Percentiles rank a stretch among this genome's conserved stretches.
Conservation (phyloP, 2,113 vertebrate genomes). For the Talpa occidentalis region DNA sequence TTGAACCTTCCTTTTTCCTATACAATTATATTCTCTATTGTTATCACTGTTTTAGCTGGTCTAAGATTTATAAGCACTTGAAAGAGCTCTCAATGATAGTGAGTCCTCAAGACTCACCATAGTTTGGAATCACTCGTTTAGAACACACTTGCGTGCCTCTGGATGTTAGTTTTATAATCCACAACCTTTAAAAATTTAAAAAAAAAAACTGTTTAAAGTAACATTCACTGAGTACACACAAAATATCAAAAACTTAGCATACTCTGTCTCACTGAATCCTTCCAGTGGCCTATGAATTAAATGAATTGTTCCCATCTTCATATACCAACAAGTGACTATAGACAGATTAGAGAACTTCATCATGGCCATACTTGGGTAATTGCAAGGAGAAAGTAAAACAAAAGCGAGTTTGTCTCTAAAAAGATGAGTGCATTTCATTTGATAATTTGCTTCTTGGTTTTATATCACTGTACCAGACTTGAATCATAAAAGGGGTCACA, state of each 20-base stretch:
- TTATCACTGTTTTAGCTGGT: background rate
- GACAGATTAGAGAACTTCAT: background rate
- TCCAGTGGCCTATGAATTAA: background rate
- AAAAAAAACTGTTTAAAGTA: background rate
- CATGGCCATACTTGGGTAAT: background rate
- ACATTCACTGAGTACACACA: background rate
- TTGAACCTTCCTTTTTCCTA: background rate
- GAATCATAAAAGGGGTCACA: background rate
- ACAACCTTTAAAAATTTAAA: background rate
- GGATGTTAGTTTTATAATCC: background rate
- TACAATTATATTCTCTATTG: background rate
- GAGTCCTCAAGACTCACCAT: background rate
- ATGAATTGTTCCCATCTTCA: background rate
- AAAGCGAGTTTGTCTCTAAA: background rate
- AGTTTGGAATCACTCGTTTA: background rate
- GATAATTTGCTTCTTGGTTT: background rate
- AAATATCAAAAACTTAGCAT: background rate
- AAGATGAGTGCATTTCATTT: background rate
- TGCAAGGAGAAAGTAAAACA: background rate
- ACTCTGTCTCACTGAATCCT: background rate
- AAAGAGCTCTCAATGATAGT: fast-evolving
- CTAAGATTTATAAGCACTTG: fast-evolving
- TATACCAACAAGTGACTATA: background rate
- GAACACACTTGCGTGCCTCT: background rate
- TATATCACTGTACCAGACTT: background rate